Conservation (phyloP, 2,888 invertebrate species). For the Thera britannica region DNA sequence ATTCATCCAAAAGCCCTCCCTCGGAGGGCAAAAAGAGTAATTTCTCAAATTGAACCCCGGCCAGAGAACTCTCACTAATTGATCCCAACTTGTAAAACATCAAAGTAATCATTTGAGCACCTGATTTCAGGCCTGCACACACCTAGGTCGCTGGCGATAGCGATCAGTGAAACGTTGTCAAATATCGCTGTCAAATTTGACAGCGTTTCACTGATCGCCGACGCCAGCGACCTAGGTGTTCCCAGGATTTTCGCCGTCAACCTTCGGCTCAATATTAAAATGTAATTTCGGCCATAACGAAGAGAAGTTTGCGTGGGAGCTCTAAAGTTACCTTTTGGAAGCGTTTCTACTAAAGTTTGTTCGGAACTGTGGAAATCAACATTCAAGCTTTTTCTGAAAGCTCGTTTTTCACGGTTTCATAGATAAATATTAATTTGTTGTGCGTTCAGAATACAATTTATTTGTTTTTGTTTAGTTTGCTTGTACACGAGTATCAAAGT, state of each 20-base stretch:
- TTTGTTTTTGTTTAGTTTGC: background rate
- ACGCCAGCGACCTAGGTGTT: too few relatives aligned
- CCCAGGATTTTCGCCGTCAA: background rate
- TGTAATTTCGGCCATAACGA: constrained; percentile 26
- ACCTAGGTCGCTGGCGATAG: too few relatives aligned
- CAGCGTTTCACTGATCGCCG: too few relatives aligned
- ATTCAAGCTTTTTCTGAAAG: constrained; percentile 6
- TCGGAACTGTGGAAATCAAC: constrained; percentile 16
- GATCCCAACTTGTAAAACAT: constrained; percentile 27
- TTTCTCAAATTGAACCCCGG: constrained; percentile 15
- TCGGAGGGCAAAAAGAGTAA: constrained; percentile 12
- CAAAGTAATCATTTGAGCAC: constrained; percentile 28
- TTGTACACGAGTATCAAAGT: too few relatives aligned
- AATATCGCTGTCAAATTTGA: too few relatives aligned
- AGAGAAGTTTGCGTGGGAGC: constrained; percentile 8
- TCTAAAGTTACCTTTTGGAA: background rate
- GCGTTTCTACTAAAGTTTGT: constrained; percentile 15
- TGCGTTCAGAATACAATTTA: background rate
- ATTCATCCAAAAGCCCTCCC: constrained; percentile 14
- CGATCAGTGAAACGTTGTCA: too few relatives aligned
- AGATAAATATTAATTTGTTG: background rate
- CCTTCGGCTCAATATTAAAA: constrained; percentile 29
- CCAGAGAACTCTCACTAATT: constrained; percentile 17
- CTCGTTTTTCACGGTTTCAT: background rate
- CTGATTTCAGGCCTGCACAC: background rate